Conservation (phyloP, 2,113 vertebrate species). For the Lycaon pictus region DNA sequence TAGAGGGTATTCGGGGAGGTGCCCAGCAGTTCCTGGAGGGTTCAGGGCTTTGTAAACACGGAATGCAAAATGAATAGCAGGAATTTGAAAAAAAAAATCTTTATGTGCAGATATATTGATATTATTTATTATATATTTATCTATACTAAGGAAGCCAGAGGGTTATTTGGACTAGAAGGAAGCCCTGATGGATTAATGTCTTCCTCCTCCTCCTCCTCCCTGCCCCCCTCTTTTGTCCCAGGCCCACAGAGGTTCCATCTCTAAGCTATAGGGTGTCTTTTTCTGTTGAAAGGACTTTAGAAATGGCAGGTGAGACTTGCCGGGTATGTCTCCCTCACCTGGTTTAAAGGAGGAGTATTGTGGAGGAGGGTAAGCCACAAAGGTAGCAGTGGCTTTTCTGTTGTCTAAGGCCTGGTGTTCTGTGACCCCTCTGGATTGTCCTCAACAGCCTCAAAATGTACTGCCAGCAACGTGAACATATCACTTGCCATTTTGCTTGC, state of each 20-base stretch:
- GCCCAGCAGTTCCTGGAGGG: conserved; percentile 64
- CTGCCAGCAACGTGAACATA: neutral
- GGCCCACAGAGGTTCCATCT: conserved; percentile 60
- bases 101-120: conserved; percentile 61
- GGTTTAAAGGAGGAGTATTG: conserved; percentile 47
- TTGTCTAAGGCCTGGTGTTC: conserved; percentile 53
- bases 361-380: neutral
- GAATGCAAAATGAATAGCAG: conserved; percentile 68
- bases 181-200: conserved; percentile 48
- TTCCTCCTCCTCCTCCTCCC: conserved; percentile 43
- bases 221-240: neutral
- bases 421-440: neutral
- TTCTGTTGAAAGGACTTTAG: conserved; percentile 54
- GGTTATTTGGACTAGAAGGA: conserved; percentile 63
- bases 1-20: conserved; percentile 63
- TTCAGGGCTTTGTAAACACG: conserved; percentile 63
- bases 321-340: conserved; percentile 59
- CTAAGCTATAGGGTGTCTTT: conserved; percentile 49
- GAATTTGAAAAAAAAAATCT: conserved; percentile 35
- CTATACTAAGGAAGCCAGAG: conserved; percentile 50
- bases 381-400: neutral
- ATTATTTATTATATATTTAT: conserved; percentile 66
- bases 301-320: conserved; percentile 61
- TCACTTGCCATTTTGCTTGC: neutral
- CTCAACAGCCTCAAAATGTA: conserved; percentile 22